Base-by-base conservation (phyloP, 2,113 vertebrate species). In the Mustela nigripes region DNA sequence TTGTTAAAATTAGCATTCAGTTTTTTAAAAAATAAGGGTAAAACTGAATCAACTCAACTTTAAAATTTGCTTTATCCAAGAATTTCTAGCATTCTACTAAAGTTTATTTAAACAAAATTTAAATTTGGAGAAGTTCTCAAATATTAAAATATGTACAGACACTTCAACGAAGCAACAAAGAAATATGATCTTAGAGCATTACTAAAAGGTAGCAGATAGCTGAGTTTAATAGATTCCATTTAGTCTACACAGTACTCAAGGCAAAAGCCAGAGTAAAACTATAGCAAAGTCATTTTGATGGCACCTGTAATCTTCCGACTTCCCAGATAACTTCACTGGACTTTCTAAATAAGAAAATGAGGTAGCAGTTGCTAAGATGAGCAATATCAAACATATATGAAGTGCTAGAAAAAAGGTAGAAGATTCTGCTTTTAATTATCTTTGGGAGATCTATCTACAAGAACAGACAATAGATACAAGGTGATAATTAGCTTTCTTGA, bases 21-120 rank as follows among this genome's bases (percentile, higher is more conserved):
- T 36, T 42, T 91, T 65, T 71, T 94, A 2, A 67, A 67, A 65
- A 53, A 67, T 62, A 16, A 81, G 19, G 10, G 11, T 79, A 82
- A 88, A 76, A 92, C 21, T 67, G 62, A 95, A 82, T 48, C 11
- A 86, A 36, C 82, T 91, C 56, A 95, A 88, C 31, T 92, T 67
- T 73, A 67, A 97, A 60, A 56, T 85, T 78, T 89, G 33, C 58
- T 94, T 96, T 97, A 79, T 79, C 73, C 56, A 91, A 78, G 33
- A 4, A 90, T 19, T 84, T 28, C 16, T 73, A 65, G 36, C 2
- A 71, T 4, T 94, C 45, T 65, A 91, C 33, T 89, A 88, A 80
- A 56, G 74, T 78, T 97, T 53, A 95, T 71, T 15, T 88, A 87
- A 96, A 69, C 88, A 62, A 91, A 91, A 81, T 71, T 90, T 83